Evolutionary conservation across 2,797 vertebrate species (phyloP), one percentile per base, ranked within the genome.

Genomic region (Hippoglossus hippoglossus): DNA sequence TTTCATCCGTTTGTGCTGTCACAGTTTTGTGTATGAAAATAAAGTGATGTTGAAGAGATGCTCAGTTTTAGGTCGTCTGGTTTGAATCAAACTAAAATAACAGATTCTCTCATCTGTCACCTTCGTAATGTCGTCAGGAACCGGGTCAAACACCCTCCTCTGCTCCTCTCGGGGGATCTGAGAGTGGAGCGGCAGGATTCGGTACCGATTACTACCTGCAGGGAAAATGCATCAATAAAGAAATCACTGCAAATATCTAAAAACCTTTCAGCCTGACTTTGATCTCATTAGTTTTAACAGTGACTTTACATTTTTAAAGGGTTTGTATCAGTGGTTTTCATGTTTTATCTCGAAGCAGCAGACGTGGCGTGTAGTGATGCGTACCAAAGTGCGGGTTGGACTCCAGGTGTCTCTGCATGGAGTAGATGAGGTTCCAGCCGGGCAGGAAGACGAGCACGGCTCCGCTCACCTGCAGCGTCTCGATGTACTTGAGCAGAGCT

Each of bases 161-260:
- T 99, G 98, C 24, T 99, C 97, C 65, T 99, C 98, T 63, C 97
- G 91, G 25, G 98, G 98, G 86, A 99, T 96, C 88, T 99, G 97
- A 0, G 98, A 99, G 91, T 99, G 98, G 9, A 99, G 94, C 52
- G 97, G 98, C 69, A 99, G 89, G 88, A 99, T 94, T 74, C 87
- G 91, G 80, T 99, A 99, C 24, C 93, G 91, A 21, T 75, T 92
- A 79, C 91, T 91, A 76, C 96, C 98, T 99, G 65, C 18, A 77
- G 73, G 81, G 12, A n/a, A n/a, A 8, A 47, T n/a, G 6, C 5
- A 47, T 4, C 21, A 22, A 22, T 22, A 4, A 1, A 11, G 12
- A 2, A 51, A 51, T 51, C 31, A 34, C 31, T 34, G 31, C 9
- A 10, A 10, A 10, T 3, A 10, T 10, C 8, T 34, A 0, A 34